These are phyloP conservation scores for Gonatopus flavifemur DNA, from an alignment of 1,140 invertebrate species.

Conservation along the genomic window DNA sequence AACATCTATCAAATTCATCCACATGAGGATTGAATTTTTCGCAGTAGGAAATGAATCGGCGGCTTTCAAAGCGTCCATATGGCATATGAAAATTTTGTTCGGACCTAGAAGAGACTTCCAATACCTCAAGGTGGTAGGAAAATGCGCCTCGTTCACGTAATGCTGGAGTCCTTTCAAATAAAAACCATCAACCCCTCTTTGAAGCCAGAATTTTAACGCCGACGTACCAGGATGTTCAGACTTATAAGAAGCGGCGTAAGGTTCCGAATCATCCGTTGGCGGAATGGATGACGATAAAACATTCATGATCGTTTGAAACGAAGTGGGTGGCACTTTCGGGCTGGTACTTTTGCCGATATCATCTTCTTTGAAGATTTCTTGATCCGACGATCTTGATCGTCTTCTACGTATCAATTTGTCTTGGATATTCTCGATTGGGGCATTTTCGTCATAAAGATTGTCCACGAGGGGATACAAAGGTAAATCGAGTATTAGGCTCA, in stretches of 20 bases:
- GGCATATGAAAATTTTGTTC: slow-evolving; percentile 69
- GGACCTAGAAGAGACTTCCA: slow-evolving; percentile 69
- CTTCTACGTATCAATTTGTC: slow-evolving; percentile 18
- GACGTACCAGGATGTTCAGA: slow-evolving; percentile 49
- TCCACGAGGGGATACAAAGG: slow-evolving; percentile 67
- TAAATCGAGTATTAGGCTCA: slow-evolving; percentile 74
- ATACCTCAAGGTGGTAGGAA: slow-evolving; percentile 57
- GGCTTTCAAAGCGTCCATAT: slow-evolving; percentile 59
- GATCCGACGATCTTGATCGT: too few species aligned
- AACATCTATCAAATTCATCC: slow-evolving; percentile 73
- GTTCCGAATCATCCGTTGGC: background rate
- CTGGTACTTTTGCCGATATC: background rate
- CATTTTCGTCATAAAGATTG: slow-evolving; percentile 34
- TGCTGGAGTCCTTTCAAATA: slow-evolving; percentile 71
- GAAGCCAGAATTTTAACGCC: slow-evolving; percentile 68
- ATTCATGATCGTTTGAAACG: slow-evolving; percentile 29
- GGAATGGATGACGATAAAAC: slow-evolving; percentile 15
- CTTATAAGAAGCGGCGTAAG: background rate
- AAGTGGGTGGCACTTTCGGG: slow-evolving; percentile 18
- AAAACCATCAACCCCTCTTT: slow-evolving; percentile 74
- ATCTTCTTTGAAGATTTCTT: background rate
- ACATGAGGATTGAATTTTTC: slow-evolving; percentile 60
- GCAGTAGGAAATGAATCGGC: slow-evolving; percentile 43
- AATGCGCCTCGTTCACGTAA: slow-evolving; percentile 51
- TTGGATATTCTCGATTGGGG: slow-evolving; percentile 2